Evolutionary conservation across 1,140 invertebrate species (phyloP).

Genomic region (Physella acuta): DNA sequence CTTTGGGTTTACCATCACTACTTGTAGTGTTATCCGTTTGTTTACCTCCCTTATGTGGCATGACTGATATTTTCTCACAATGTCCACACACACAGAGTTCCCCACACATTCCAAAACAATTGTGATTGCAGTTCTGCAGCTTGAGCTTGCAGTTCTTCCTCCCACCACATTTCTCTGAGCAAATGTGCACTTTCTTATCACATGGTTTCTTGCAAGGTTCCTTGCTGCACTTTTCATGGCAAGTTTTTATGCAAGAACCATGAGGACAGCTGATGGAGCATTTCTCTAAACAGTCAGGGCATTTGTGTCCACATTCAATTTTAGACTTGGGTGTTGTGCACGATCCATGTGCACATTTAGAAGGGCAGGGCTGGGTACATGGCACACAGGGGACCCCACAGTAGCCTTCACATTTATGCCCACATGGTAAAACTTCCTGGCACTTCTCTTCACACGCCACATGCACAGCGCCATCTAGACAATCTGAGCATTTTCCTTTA

Average conservation of each 20-base stretch:
- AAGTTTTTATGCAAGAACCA: background rate
- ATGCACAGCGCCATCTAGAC: slow-evolving; percentile 69
- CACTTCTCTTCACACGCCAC: slow-evolving; percentile 49
- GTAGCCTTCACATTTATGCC: slow-evolving; percentile 50
- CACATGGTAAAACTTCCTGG: slow-evolving; percentile 48
- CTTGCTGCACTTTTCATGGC: background rate
- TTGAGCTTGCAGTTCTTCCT: slow-evolving; percentile 52
- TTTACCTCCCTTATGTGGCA: background rate
- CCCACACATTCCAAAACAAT: slow-evolving; percentile 66
- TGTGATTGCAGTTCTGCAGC: slow-evolving; percentile 65
- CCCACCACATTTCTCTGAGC: slow-evolving; percentile 67
- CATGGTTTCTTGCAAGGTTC: slow-evolving; percentile 63
- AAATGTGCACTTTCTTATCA: slow-evolving; percentile 59
- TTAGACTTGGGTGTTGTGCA: slow-evolving; percentile 59
- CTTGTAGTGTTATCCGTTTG: background rate
- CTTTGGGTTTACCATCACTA: background rate
- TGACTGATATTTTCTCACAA: slow-evolving; percentile 9
- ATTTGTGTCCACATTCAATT: slow-evolving; percentile 65
- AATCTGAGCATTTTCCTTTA: slow-evolving; percentile 53
- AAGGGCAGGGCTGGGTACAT: slow-evolving; percentile 65
- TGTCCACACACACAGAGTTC: slow-evolving; percentile 63
- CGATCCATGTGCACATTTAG: slow-evolving; percentile 63
- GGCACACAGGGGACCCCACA: slow-evolving; percentile 64
- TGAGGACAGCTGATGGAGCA: background rate
- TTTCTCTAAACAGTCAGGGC: slow-evolving; percentile 43